Conservation (phyloP, 2,113 vertebrate genomes). For the Sisor rabdophorus region DNA sequence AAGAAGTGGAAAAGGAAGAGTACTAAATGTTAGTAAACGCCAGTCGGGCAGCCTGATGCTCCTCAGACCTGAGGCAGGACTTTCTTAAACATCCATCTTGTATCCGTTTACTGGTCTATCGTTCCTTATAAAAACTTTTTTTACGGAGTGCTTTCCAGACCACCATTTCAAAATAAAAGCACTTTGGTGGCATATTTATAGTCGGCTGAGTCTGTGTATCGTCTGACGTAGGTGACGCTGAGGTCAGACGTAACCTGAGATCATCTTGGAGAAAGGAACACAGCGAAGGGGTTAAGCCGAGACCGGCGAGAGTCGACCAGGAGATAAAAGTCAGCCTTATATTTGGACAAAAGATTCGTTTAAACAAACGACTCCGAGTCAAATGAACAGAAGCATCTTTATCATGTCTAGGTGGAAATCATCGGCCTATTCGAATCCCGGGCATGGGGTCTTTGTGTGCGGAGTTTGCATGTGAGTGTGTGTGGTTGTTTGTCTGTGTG, state of each 20-base stretch:
- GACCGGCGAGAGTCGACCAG: conserved; percentile 10
- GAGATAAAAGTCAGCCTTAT: not conserved
- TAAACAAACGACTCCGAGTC: not conserved
- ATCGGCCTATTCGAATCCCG: no score
- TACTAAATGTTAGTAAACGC: conserved; percentile 14
- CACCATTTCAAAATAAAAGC: conserved; percentile 24
- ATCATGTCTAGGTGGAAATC: no score
- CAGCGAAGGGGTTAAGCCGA: conserved; percentile 15
- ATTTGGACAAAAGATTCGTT: not conserved
- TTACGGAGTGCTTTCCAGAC: conserved; percentile 12
- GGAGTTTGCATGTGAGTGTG: no score
- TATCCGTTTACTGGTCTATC: not conserved
- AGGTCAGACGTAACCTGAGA: conserved; percentile 31
- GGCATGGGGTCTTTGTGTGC: no score
- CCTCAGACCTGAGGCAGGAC: not conserved
- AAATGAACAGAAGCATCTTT: not conserved
- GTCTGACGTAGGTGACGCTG: conserved; percentile 14
- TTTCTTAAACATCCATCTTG: conserved; percentile 2
- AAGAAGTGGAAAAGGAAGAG: no score
- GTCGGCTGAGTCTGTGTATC: not conserved
- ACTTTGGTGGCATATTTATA: conserved; percentile 30
- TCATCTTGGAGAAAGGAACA: conserved; percentile 7
- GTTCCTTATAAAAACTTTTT: not conserved
- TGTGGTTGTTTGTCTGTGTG: no score
- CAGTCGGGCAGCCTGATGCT: conserved; percentile 4